Base-by-base conservation (phyloP, 2,888 invertebrate genomes). In the Megastigmus dorsalis region DNA sequence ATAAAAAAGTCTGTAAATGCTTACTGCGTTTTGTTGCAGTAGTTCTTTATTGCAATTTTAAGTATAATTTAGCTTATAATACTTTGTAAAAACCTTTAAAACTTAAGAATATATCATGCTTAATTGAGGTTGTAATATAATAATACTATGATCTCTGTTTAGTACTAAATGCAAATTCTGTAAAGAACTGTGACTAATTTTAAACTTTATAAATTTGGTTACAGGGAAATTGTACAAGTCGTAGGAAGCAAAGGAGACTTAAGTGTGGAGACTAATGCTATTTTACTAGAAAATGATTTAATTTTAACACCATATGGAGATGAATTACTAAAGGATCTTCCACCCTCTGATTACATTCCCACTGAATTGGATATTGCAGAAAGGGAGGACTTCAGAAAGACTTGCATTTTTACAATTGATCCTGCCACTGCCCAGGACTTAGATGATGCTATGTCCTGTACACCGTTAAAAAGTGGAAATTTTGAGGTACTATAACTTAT, bases 391-490 rank as follows among this genome's bases (percentile, higher is more conserved):
- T 91, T 93, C 80, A 91, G 94, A 45, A 89, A 90, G 13, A 90
- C 93, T 74, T 97, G 96, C 84, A 90, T 98, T 67, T 98, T 98
- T 84, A 97, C 98, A 0, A 97, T 99, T 79, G 98, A 99, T 90
- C 98, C 98, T 3, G 89, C 91, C 33, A 96, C 95, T 54, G 97
- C 98, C 2, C 90, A 95, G 66, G 98, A 99, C 89, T 91, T 99
- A 82, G 98, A 99, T 85, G 98, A 99, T 89, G 98, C 98, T 0
- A 89, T 99, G 9, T 97, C 97, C 10, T 94, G 95, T 80, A 92
- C 91, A 81, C 85, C 89, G 78, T 87, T 97, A 33, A 90, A 91
- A 1, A 93, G 95, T 88, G 95, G 93, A 5, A 92, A 93, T 83
- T 94, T 90, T 85, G 93, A 94, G 89, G 90, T 85, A 82, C n/a